Conservation (phyloP, 2,113 vertebrate genomes). For the Thinocorus orbignyianus region DNA sequence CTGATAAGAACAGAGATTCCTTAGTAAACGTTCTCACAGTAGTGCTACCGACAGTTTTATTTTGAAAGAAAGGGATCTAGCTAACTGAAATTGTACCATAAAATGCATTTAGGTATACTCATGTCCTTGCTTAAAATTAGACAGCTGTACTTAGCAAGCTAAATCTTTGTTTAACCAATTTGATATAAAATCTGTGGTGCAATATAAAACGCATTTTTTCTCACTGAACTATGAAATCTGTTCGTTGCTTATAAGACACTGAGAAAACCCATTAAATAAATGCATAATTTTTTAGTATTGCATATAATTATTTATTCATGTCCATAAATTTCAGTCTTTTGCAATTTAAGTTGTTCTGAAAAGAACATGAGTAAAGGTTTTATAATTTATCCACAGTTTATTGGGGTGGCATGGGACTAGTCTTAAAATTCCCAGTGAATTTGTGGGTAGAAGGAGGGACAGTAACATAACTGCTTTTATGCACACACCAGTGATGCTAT, state of each 20-base stretch:
- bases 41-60: not conserved
- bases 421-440: not conserved
- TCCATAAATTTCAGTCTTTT: not conserved
- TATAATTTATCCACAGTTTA: not conserved
- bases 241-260: not conserved
- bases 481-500: not conserved
- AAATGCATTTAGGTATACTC: not conserved
- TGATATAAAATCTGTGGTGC: not conserved
- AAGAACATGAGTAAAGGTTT: not conserved
- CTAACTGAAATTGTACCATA: not conserved
- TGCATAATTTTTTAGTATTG: not conserved
- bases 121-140: not conserved
- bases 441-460: not conserved
- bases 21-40: conserved; percentile 3
- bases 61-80: not conserved
- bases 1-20: conserved; percentile 26
- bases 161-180: not conserved
- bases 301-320: fast-evolving
- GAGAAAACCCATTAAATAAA: not conserved
- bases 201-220: not conserved
- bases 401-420: not conserved
- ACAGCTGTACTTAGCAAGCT: not conserved
- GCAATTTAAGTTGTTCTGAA: not conserved
- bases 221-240: not conserved
- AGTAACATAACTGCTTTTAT: not conserved